Evolutionary conservation across 2,888 invertebrate genomes (phyloP).

Genomic region (Helicoverpa assulta): DNA sequence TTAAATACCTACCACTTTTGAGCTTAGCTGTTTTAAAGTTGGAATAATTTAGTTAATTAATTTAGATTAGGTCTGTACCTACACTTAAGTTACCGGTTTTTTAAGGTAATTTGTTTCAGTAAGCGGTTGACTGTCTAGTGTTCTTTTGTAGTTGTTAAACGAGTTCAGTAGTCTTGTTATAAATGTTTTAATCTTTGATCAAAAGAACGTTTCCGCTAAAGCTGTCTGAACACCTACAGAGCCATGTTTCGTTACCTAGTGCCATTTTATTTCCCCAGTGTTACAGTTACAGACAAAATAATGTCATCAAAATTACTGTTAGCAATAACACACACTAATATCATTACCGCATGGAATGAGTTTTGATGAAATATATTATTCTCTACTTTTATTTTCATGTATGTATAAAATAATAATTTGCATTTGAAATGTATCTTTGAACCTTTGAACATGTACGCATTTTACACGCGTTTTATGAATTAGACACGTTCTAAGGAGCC

Average conservation of each 20-base stretch:
- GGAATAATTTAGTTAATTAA: constrained; percentile 70
- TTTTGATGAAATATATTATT: constrained; percentile 11
- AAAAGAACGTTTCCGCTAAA: constrained; percentile 33
- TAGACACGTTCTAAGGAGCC: constrained; percentile 59
- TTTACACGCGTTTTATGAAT: constrained; percentile 41
- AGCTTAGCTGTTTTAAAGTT: constrained; percentile 72
- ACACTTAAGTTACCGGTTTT: constrained; percentile 71
- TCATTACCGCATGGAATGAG: constrained; percentile 3
- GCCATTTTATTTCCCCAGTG: constrained; percentile 65
- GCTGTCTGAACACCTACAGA: constrained; percentile 31
- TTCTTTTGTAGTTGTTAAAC: constrained; percentile 53
- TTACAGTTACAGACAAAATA: constrained; percentile 5
- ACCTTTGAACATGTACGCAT: constrained; percentile 25
- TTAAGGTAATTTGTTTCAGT: constrained; percentile 55
- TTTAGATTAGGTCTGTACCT: constrained; percentile 68
- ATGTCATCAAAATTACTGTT: constrained; percentile 13
- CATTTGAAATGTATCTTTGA: constrained; percentile 48
- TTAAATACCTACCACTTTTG: constrained; percentile 76
- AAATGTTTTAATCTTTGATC: constrained; percentile 43
- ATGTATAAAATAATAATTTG: constrained; percentile 40
- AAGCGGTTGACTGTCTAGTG: constrained; percentile 55
- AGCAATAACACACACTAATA: constrained; percentile 12
- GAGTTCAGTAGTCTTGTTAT: constrained; percentile 44
- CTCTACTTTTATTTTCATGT: constrained; percentile 15
- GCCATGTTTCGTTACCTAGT: constrained; percentile 68